phyloP scores from a whole-genome alignment of 1,140 invertebrate genomes.

The Cydia amplana region DNA sequence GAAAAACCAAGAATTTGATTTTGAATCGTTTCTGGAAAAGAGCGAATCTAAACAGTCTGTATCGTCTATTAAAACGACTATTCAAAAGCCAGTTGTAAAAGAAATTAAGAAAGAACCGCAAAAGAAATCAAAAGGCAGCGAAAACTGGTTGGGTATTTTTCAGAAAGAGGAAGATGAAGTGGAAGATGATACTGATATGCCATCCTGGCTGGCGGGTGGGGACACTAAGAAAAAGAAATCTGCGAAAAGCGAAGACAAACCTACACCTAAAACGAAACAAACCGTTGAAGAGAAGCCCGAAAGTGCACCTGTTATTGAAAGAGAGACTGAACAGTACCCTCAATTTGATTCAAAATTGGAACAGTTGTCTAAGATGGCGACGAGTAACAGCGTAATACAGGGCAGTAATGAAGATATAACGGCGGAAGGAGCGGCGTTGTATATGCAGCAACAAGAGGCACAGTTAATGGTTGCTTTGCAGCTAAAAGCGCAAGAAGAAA shows the following conservation, averaged over 20 bases:
- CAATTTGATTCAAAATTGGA: conserved; percentile 29
- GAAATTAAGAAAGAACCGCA: conserved; percentile 43
- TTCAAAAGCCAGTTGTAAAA: conserved; percentile 5
- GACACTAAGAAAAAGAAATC: conserved; percentile 58
- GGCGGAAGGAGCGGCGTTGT: conserved; percentile 69
- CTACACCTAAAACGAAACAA: conserved; percentile 38
- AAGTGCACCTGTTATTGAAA: conserved; percentile 25
- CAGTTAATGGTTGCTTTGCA: conserved; percentile 76
- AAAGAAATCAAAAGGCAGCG: conserved; percentile 59
- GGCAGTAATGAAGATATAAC: conserved; percentile 61
- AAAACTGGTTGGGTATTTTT: conserved; percentile 75
- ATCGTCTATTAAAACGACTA: conserved; percentile 28
- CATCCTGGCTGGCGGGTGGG: conserved; percentile 64
- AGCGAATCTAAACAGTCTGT: conserved; percentile 51
- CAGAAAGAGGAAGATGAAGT: conserved; percentile 56
- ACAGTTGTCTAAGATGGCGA: conserved; percentile 20
- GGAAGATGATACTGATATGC: conserved; percentile 57
- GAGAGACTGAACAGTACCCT: conserved; percentile 33
- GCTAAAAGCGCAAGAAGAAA: conserved; percentile 77
- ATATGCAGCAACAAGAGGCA: conserved; percentile 75
- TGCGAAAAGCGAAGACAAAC: conserved; percentile 42
- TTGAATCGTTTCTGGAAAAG: conserved; percentile 63
- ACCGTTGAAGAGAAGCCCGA: conserved; percentile 33
- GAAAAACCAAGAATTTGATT: conserved; percentile 64
- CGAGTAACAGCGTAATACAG: conserved; percentile 33